Percentiles rank a stretch among this genome's conserved stretches.
phyloP scores from a whole-genome alignment of 2,797 vertebrate species.

The Sylvilagus floridanus region DNA sequence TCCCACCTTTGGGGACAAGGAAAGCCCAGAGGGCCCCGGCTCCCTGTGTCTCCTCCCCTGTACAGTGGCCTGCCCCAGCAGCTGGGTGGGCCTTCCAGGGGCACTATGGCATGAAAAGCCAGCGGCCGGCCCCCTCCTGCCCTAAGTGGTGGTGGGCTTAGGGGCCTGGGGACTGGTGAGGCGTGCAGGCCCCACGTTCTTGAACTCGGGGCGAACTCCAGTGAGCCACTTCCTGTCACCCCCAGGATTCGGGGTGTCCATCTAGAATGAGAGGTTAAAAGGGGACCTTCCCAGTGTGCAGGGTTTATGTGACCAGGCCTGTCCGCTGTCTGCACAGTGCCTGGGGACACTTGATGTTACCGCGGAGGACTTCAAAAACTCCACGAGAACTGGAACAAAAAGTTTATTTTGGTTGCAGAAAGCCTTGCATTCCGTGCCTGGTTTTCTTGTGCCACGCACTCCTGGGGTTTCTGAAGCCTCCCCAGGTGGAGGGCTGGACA shows the following conservation, averaged over 20 bases:
- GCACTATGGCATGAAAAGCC: not conserved
- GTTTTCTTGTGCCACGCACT: too few species aligned
- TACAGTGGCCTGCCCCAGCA: not conserved
- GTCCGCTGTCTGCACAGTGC: not conserved
- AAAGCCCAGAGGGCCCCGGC: not conserved
- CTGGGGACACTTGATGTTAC: not conserved
- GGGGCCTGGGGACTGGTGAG: not conserved
- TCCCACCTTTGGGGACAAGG: not conserved
- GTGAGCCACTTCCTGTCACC: not conserved
- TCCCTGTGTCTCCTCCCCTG: not conserved
- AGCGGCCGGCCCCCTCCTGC: not conserved
- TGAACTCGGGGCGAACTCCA: not conserved
- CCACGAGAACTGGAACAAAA: too few species aligned
- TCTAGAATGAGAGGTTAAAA: not conserved
- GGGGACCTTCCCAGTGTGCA: too few species aligned
- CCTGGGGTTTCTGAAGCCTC: too few species aligned
- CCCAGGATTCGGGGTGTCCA: not conserved
- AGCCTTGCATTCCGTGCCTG: too few species aligned
- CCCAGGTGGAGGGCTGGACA: rapidly evolving
- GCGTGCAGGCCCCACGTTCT: not conserved
- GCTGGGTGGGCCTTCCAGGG: not conserved
- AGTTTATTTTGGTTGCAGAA: too few species aligned
- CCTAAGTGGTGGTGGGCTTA: not conserved
- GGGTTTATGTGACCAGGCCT: not conserved
- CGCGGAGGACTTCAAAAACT: too few species aligned